Percentiles rank a stretch among this genome's conserved stretches.
phyloP scores from a whole-genome alignment of 2,888 invertebrate species.

The Lasioglossum lativentre region DNA sequence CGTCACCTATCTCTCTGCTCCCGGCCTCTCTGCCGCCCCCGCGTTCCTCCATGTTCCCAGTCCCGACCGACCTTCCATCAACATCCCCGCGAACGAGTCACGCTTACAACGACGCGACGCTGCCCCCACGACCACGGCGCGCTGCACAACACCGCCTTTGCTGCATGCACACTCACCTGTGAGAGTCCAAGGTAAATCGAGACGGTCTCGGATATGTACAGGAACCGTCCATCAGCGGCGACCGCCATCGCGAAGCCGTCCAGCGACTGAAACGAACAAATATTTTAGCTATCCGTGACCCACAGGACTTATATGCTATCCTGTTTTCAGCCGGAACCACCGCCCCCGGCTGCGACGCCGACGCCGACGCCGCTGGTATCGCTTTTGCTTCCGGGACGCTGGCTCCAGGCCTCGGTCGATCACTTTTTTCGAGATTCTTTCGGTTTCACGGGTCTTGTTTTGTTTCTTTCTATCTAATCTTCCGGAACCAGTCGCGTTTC shows the following conservation, averaged over 20 bases:
- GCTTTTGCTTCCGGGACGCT: constrained; percentile 6
- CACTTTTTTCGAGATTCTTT: neutral
- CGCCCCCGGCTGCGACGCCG: neutral
- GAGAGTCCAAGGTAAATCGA: constrained; percentile 99
- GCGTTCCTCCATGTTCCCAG: constrained; percentile 31
- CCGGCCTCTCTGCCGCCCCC: constrained; percentile 41
- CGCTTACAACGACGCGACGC: constrained; percentile 47
- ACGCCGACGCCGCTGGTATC: neutral
- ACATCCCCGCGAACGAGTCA: constrained; percentile 56
- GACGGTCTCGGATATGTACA: constrained; percentile 99
- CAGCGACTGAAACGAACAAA: constrained; percentile 90
- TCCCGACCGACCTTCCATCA: constrained; percentile 57
- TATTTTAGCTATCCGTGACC: constrained; percentile 47
- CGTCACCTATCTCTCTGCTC: constrained; percentile 62
- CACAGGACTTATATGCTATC: constrained; percentile 6
- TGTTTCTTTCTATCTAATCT: neutral
- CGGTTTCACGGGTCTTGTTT: neutral
- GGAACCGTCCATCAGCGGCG: constrained; percentile 97
- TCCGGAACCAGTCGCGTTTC: too few relatives aligned
- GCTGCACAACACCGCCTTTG: neutral
- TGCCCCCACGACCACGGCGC: too few relatives aligned
- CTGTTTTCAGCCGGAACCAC: neutral
- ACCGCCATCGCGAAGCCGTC: constrained; percentile 99
- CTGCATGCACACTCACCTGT: constrained; percentile 91
- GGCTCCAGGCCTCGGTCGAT: neutral